Evolutionary conservation across 1,140 invertebrate genomes (phyloP).

Genomic region (Diprion similis): DNA sequence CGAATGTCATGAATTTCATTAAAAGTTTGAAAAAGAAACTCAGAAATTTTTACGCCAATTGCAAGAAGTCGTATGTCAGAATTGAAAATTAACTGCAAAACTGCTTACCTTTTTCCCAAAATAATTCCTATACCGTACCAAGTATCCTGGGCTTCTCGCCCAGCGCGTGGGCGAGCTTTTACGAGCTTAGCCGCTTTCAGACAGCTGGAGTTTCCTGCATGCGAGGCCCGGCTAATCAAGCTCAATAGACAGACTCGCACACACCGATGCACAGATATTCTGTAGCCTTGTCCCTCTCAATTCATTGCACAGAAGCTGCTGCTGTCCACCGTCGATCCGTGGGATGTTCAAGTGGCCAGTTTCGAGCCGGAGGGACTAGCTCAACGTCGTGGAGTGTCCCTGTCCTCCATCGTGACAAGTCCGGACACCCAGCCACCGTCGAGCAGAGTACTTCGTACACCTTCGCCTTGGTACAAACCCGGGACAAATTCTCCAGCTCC

Average conservation of each 20-base stretch:
- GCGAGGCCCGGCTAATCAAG: conserved; percentile 34
- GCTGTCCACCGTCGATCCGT: conserved; percentile 58
- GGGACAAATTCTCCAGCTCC: neutral
- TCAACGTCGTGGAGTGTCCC: conserved; percentile 41
- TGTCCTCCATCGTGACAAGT: conserved; percentile 25
- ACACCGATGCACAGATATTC: conserved; percentile 26
- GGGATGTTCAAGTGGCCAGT: conserved; percentile 58
- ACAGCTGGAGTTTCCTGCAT: conserved; percentile 10
- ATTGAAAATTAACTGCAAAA: no score
- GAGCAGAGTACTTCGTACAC: conserved; percentile 33
- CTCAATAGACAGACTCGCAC: conserved; percentile 45
- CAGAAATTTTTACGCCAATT: no score
- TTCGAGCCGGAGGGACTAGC: conserved; percentile 50
- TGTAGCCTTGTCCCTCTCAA: conserved; percentile 36
- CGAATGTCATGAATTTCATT: no score
- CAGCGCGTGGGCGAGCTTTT: no score
- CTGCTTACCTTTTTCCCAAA: no score
- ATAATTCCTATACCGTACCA: no score
- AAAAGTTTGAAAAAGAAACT: no score
- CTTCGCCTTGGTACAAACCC: conserved; percentile 58
- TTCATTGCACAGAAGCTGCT: conserved; percentile 52
- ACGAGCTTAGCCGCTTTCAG: neutral
- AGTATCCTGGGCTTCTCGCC: no score
- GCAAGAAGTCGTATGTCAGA: no score
- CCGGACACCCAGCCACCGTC: conserved; percentile 21